Conservation (phyloP, 2,797 vertebrate genomes). For the Crocidura indochinensis region DNA sequence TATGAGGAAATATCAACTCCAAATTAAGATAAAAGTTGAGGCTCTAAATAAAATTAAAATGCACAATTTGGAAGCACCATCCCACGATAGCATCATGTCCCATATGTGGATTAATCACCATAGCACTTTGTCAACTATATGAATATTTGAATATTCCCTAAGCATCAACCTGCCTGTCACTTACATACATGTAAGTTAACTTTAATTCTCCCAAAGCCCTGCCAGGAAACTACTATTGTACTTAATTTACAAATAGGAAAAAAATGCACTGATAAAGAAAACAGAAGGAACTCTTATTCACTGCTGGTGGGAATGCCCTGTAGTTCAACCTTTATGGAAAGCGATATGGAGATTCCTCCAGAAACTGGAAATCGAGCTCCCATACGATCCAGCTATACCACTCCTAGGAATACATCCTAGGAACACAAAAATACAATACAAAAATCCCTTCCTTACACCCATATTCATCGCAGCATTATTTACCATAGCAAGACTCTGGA, state of each 20-base stretch:
- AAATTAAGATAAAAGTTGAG: constrained; percentile 23
- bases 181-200: background rate
- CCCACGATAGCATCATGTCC: constrained; percentile 42
- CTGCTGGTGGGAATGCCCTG: too few species aligned
- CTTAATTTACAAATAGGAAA: constrained; percentile 48
- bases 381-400: too few species aligned
- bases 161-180: constrained; percentile 22
- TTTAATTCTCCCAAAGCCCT: constrained; percentile 46
- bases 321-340: too few species aligned
- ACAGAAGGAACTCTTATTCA: too few species aligned
- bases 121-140: constrained; percentile 32
- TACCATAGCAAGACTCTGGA: too few species aligned
- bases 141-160: constrained; percentile 28
- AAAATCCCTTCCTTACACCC: too few species aligned
- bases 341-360: too few species aligned
- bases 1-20: constrained; percentile 6
- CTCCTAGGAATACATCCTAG: too few species aligned
- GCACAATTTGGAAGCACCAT: constrained; percentile 44
- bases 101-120: background rate
- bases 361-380: too few species aligned
- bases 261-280: background rate
- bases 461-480: too few species aligned
- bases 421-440: too few species aligned
- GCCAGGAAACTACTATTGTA: constrained; percentile 37
- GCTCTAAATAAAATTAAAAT: too few species aligned